A percentile compares a stretch with the other conserved stretches of the same genome.
Evolutionary conservation across 2,113 vertebrate genomes (phyloP).

Genomic region (Pongo abelii): DNA sequence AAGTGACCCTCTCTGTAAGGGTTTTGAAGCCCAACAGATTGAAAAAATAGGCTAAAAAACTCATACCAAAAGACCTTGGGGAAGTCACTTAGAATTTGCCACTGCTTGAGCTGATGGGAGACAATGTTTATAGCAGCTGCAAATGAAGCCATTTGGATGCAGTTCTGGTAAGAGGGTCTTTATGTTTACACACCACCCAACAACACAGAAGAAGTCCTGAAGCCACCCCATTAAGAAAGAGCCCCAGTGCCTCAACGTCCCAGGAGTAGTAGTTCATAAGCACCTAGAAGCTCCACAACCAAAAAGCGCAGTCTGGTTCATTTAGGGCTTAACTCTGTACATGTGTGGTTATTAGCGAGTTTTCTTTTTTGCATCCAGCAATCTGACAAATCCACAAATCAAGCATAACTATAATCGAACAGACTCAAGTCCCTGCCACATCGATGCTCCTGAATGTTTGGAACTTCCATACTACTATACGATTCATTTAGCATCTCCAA

Average conservation of each 20-base stretch:
- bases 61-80: slow-evolving; percentile 12
- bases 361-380: slow-evolving; percentile 89
- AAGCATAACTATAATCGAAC: slow-evolving; percentile 61
- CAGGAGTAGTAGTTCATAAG: slow-evolving; percentile 62
- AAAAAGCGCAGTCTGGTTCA: slow-evolving; percentile 64
- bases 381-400: slow-evolving; percentile 78
- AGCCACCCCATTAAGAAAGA: slow-evolving; percentile 64
- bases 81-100: not conserved
- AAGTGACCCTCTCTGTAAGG: slow-evolving; percentile 11
- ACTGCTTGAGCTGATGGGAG: not conserved
- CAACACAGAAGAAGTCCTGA: slow-evolving; percentile 68
- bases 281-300: slow-evolving; percentile 67
- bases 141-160: slow-evolving; percentile 51
- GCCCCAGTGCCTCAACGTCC: not conserved
- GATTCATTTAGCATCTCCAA: slow-evolving; percentile 76
- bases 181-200: slow-evolving; percentile 48
- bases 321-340: slow-evolving; percentile 61
- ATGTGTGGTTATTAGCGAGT: slow-evolving; percentile 67
- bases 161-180: slow-evolving; percentile 78
- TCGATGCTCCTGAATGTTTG: slow-evolving; percentile 68
- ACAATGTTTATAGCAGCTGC: not conserved
- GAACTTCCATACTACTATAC: slow-evolving; percentile 33
- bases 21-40: slow-evolving; percentile 2
- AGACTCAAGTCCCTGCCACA: slow-evolving; percentile 67
- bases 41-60: not conserved